Evolutionary conservation across 2,113 vertebrate genomes (phyloP).

Genomic region (Ochotona princeps): DNA sequence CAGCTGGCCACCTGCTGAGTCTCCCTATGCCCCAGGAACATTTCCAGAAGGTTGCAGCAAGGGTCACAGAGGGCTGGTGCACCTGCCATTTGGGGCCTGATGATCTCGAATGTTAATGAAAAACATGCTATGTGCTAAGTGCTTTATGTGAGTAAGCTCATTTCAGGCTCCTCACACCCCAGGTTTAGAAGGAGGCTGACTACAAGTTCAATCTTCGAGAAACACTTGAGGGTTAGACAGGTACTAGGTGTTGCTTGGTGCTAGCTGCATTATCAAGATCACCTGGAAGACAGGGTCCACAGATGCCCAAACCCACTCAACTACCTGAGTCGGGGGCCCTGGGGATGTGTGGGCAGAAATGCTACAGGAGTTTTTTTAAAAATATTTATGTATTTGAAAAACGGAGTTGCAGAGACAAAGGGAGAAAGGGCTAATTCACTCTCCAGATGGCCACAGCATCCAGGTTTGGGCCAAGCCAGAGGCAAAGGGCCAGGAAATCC

Average conservation of each 20-base stretch:
- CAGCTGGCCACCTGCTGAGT: background rate
- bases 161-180: background rate
- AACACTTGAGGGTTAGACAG: background rate
- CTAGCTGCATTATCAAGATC: background rate
- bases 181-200: background rate
- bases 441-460: too few relatives aligned
- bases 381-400: too few relatives aligned
- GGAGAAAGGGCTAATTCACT: too few relatives aligned
- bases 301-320: background rate
- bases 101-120: background rate
- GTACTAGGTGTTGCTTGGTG: too few relatives aligned
- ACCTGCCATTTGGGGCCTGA: background rate
- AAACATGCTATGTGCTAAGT: background rate
- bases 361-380: background rate
- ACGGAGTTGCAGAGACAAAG: too few relatives aligned
- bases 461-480: too few relatives aligned
- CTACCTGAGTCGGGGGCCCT: background rate
- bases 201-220: background rate
- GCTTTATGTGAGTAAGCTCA: background rate
- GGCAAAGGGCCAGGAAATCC: too few relatives aligned
- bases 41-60: background rate
- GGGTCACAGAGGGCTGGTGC: background rate
- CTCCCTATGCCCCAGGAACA: background rate
- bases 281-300: background rate
- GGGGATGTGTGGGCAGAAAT: background rate